These are phyloP conservation scores for Lepidocyrtoides sp. DNA, from an alignment of 2,888 invertebrate genomes.

Conservation along the genomic window DNA sequence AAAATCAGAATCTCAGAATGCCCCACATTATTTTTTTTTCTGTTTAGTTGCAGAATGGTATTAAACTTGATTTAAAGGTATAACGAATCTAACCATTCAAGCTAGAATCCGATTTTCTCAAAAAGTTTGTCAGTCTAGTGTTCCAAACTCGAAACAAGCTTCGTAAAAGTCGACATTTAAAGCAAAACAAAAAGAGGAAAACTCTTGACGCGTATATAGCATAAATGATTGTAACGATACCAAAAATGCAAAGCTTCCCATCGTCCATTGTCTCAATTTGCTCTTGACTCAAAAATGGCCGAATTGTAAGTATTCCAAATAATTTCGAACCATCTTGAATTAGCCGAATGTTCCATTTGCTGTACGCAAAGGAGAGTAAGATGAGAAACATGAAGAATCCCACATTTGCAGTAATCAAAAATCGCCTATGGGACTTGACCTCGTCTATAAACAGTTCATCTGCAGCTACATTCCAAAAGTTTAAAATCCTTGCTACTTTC, in stretches of 20 bases:
- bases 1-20: background rate
- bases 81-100: background rate
- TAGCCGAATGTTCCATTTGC: slow-evolving; percentile 38
- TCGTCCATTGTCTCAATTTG: background rate
- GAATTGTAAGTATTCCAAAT: slow-evolving; percentile 77
- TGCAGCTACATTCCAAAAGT: slow-evolving; percentile 82
- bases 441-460: slow-evolving; percentile 76
- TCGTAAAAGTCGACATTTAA: slow-evolving; percentile 80
- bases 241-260: slow-evolving; percentile 63
- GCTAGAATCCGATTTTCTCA: slow-evolving; percentile 54
- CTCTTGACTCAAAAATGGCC: slow-evolving; percentile 68
- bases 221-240: slow-evolving; percentile 81
- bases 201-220: slow-evolving; percentile 80
- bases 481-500: slow-evolving; percentile 78
- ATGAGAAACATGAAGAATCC: slow-evolving; percentile 80
- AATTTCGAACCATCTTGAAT: slow-evolving; percentile 78
- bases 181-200: slow-evolving; percentile 82
- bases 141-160: slow-evolving; percentile 82
- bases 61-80: too few relatives aligned
- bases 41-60: too few relatives aligned
- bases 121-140: slow-evolving; percentile 61
- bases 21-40: background rate
- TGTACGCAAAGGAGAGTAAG: slow-evolving; percentile 73
- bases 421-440: slow-evolving; percentile 69
- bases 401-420: slow-evolving; percentile 77